Conservation (phyloP, 2,888 invertebrate genomes). For the Xestia rhomboidea region DNA sequence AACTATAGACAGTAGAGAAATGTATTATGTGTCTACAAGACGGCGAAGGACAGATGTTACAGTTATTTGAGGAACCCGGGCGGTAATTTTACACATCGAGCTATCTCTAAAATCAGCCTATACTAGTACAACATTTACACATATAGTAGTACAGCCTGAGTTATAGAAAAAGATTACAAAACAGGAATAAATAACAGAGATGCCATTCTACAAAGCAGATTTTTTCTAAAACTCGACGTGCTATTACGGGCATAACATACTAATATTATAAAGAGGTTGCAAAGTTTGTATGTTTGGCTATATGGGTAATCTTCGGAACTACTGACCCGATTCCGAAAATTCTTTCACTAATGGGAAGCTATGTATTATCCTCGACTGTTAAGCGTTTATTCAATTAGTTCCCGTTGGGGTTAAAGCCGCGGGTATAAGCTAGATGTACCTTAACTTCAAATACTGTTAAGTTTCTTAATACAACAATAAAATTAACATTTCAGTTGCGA, state of each 20-base stretch:
- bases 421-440: no score
- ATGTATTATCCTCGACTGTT: no score
- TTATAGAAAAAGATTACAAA: background rate
- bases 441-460: background rate
- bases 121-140: background rate
- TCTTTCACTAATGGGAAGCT: no score
- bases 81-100: no score
- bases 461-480: background rate
- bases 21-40: background rate
- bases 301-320: no score
- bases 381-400: no score
- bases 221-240: background rate
- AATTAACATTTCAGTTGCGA: constrained; percentile 91
- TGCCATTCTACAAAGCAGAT: background rate
- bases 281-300: no score
- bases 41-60: background rate
- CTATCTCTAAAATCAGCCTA: background rate
- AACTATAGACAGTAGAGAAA: background rate
- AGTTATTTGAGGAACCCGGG: background rate
- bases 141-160: no score
- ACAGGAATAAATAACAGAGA: background rate
- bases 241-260: background rate
- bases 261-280: no score
- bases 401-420: no score
- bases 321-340: no score